Evolutionary conservation across 2,888 invertebrate species (phyloP), one percentile per base, ranked within the genome.

Genomic region (Trissoscelio sp.): DNA sequence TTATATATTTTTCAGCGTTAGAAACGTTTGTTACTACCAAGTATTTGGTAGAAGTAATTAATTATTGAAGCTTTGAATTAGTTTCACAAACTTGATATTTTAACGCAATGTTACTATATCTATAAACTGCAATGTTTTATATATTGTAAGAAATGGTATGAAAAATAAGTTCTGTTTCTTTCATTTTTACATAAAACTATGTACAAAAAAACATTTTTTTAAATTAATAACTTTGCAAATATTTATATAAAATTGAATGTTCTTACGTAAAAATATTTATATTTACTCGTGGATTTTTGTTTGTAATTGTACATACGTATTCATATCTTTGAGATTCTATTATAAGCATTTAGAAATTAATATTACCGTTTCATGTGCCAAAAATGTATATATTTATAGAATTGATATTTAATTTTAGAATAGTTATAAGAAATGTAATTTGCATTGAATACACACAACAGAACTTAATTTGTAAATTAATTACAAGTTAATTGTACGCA

Each of bases 21-120:
- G 7, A 34, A 64, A 64, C 18, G 20, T 48, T 46, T 34, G 55
- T 31, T 55, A 34, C 48, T 64, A 64, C 24, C 64, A 46, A 64
- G n/a, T 9, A 31, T 12, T 64, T 64, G 64, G 44, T 64, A 64
- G 46, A 18, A 18, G n/a, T 28, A 16, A 7, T 37, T 57, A 12
- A 31, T n/a, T n/a, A 31, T 53, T 6, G n/a, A 14, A 12, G 24
- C 12, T 3, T 37, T 14, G 14, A 42, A 14, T 42, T 14, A 42
- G 14, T 42, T 46, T 16, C 16, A 46, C 5, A 11, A 22, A 51
- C 22, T 20, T 34, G 57, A 57, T 37, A 53, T 31, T 53, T 31
- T 31, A 28, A 53, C 3, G 11, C 31, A 31, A 14, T 11, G 53
- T 53, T 48, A 48, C n/a, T n/a, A n/a, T n/a, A n/a, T n/a, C n/a